Percentiles rank a stretch among this genome's conserved stretches.
These are phyloP conservation scores for Podilymbus podiceps DNA, from an alignment of 2,113 vertebrate genomes.

Conservation along the genomic window DNA sequence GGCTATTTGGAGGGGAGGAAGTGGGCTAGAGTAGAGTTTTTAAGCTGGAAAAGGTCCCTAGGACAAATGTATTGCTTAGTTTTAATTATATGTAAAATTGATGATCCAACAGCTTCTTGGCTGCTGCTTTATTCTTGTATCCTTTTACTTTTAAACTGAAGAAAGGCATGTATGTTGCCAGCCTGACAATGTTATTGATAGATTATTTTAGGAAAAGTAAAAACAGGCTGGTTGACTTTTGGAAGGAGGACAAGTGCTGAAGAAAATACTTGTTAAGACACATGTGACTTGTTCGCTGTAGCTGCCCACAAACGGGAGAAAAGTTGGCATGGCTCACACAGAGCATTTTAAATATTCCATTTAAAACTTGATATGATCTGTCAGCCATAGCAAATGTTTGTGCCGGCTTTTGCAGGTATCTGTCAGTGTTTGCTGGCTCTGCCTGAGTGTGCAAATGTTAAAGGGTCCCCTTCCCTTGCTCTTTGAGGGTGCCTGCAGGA, in stretches of 20 bases:
- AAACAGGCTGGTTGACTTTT: background rate
- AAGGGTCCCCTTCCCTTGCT: background rate
- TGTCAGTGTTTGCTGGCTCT: background rate
- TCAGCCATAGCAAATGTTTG: background rate
- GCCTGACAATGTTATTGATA: background rate
- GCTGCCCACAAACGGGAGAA: background rate
- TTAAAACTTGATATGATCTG: background rate
- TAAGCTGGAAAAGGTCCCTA: background rate
- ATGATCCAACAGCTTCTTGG: background rate
- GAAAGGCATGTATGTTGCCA: background rate
- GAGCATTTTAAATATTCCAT: background rate
- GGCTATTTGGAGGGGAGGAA: background rate
- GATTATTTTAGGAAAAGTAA: background rate
- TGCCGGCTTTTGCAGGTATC: background rate
- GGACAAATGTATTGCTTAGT: background rate
- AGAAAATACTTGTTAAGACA: background rate
- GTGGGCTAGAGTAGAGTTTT: background rate
- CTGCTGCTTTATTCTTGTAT: background rate
- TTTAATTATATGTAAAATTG: background rate
- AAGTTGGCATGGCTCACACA: background rate
- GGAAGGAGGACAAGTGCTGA: background rate
- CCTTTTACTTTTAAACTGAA: background rate
- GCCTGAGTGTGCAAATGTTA: background rate
- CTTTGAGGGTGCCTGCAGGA: background rate
- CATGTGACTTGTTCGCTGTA: background rate